Evolutionary conservation across 2,113 vertebrate species (phyloP).

Genomic region (Cheirogaleus medius): DNA sequence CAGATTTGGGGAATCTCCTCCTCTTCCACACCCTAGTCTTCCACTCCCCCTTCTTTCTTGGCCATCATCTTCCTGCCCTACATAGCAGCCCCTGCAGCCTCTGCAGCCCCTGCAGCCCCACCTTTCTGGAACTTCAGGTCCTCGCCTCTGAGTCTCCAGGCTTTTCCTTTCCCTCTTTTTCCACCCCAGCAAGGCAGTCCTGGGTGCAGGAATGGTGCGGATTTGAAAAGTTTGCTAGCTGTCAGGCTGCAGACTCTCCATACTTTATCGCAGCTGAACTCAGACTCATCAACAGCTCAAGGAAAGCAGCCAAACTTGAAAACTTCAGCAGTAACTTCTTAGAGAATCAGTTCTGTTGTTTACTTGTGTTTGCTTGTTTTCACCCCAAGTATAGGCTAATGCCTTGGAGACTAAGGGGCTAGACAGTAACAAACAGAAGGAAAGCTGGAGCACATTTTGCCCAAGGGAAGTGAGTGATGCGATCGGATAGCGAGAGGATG

Average conservation of each 20-base stretch:
- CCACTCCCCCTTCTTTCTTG: not conserved
- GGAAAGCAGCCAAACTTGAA: not conserved
- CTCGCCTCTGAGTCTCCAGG: not conserved
- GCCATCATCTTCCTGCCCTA: not conserved
- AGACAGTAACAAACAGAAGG: not conserved
- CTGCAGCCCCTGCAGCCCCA: not conserved
- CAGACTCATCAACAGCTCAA: not conserved
- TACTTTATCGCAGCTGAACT: not conserved
- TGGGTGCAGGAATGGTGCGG: not conserved
- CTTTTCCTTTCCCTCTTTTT: not conserved
- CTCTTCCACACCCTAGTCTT: not conserved
- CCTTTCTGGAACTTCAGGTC: not conserved
- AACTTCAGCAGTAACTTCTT: not conserved
- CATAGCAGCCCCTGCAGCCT: not conserved
- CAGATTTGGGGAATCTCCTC: not conserved
- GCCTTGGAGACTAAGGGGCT: not conserved
- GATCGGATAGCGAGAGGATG: not conserved
- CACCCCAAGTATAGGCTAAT: not conserved
- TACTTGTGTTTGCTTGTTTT: not conserved
- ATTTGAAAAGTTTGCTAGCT: not conserved
- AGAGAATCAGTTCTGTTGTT: not conserved
- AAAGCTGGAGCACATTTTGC: rapidly evolving
- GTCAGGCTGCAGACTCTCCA: not conserved
- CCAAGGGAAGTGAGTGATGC: not conserved
- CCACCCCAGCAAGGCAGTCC: not conserved